Conservation (phyloP, 1,140 invertebrate genomes). For the Brachionus manjavacas region DNA sequence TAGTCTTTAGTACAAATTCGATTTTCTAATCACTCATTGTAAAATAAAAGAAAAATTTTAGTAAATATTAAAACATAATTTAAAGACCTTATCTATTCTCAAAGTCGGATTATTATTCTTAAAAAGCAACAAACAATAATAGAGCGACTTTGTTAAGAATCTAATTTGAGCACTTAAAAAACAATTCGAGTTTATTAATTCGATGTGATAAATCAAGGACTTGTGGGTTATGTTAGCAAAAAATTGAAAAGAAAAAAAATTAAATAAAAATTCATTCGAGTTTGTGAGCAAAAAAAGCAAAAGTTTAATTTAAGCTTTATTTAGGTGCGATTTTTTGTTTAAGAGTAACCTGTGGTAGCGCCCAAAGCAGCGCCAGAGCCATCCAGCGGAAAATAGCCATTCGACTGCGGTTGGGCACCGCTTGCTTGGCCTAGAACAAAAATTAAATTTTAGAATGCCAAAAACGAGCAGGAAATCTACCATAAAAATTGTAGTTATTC, state of each 20-base stretch:
- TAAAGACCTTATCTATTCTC: not conserved
- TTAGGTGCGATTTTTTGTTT: not conserved
- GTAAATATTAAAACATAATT: not conserved
- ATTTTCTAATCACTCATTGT: not conserved
- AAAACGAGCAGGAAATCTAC: not conserved
- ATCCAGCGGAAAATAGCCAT: not conserved
- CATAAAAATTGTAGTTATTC: conserved; percentile 30
- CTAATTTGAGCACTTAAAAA: not conserved
- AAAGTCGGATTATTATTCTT: not conserved
- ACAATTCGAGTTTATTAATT: not conserved
- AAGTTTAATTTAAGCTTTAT: not conserved
- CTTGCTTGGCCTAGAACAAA: not conserved
- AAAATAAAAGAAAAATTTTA: not conserved
- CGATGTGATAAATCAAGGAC: not conserved
- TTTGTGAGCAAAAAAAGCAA: not conserved
- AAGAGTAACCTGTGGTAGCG: conserved; percentile 13
- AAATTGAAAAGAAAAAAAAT: not conserved
- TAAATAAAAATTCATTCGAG: not conserved
- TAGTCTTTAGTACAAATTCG: not conserved
- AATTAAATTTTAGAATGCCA: not conserved
- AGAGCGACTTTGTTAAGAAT: not conserved
- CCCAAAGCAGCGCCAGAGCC: not conserved
- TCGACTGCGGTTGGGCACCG: not conserved
- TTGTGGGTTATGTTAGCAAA: not conserved
- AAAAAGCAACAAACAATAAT: not conserved